Conservation (phyloP, 2,797 vertebrate genomes). For the Catharus ustulatus region DNA sequence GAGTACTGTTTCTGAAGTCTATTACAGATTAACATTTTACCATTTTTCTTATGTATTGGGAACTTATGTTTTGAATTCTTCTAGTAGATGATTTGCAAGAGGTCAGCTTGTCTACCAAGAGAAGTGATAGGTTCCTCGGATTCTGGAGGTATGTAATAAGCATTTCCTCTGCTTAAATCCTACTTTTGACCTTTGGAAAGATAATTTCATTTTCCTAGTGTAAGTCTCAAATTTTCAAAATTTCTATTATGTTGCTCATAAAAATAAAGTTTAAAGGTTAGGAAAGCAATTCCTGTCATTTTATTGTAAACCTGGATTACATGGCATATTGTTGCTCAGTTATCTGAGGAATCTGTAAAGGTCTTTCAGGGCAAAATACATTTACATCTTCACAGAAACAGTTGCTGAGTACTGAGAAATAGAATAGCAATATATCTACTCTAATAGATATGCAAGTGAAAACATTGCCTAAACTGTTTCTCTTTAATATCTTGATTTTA, state of each 20-base stretch:
- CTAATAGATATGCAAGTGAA: background rate
- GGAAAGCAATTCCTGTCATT: background rate
- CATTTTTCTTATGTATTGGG: background rate
- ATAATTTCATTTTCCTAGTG: background rate
- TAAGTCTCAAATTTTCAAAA: background rate
- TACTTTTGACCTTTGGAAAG: background rate
- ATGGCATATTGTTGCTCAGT: background rate
- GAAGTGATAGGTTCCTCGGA: background rate
- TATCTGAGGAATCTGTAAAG: background rate
- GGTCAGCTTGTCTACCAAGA: background rate
- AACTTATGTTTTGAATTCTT: background rate
- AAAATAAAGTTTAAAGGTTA: background rate
- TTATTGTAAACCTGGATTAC: background rate
- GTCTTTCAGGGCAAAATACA: background rate
- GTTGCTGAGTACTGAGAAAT: background rate
- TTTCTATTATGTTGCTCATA: background rate
- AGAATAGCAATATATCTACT: background rate
- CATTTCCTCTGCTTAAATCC: background rate
- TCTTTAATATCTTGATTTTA: background rate
- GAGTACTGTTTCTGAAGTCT: background rate
- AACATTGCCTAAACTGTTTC: background rate
- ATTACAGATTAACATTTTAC: background rate
- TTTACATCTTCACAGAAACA: background rate
- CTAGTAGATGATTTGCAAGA: background rate
- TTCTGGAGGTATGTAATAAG: background rate